Conservation (phyloP, 2,113 vertebrate species). For the Prinia subflava region DNA sequence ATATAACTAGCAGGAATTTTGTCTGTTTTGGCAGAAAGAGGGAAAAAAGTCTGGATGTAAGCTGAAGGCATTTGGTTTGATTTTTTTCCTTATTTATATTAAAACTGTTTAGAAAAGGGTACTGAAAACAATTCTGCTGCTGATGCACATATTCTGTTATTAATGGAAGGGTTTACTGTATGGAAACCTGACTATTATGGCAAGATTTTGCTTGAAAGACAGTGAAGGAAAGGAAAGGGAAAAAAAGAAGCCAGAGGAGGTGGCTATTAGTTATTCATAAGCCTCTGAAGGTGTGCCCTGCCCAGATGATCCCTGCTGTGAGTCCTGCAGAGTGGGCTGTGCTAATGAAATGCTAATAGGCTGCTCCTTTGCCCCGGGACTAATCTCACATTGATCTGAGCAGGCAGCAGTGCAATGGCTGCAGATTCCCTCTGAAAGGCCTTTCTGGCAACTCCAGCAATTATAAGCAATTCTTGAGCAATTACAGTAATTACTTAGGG, state of each 20-base stretch:
- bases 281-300: neutral
- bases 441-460: constrained; percentile 17
- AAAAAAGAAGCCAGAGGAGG: neutral
- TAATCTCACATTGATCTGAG: constrained; percentile 12
- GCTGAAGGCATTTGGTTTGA: neutral
- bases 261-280: neutral
- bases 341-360: constrained; percentile 35
- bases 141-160: neutral
- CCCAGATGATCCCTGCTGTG: neutral
- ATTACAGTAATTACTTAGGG: neutral
- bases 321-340: neutral
- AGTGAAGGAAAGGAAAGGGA: accelerated
- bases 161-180: neutral
- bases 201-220: neutral
- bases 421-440: neutral
- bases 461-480: neutral
- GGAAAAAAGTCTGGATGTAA: neutral
- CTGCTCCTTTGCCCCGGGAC: constrained; percentile 1
- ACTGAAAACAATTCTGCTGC: neutral
- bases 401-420: neutral
- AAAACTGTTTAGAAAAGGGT: neutral
- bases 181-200: neutral
- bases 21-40: neutral
- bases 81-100: neutral
- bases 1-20: neutral